Conservation (phyloP, 2,888 invertebrate species). For the Lypha dubia region DNA sequence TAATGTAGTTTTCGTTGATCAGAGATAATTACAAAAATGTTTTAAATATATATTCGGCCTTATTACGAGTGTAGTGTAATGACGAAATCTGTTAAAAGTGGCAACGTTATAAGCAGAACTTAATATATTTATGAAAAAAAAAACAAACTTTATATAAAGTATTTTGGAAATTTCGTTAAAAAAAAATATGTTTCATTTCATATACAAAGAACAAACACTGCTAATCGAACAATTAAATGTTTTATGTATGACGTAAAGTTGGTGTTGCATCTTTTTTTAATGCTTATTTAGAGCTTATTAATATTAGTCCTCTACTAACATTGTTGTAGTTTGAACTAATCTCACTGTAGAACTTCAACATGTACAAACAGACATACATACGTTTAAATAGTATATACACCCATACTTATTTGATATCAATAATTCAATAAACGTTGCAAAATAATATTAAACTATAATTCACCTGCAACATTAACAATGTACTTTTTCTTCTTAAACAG, state of each 20-base stretch:
- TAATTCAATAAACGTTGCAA: slow-evolving; percentile 65
- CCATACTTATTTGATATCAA: slow-evolving; percentile 36
- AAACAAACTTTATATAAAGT: no score
- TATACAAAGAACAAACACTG: background rate
- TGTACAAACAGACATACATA: background rate
- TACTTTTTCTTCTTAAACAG: slow-evolving; percentile 24
- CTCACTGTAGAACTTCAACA: slow-evolving; percentile 7
- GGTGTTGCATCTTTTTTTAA: background rate
- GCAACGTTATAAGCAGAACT: no score
- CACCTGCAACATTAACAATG: slow-evolving; percentile 59
- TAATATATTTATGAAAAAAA: no score
- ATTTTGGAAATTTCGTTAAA: background rate
- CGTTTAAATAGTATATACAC: background rate
- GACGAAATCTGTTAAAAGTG: no score
- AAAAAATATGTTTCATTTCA: background rate
- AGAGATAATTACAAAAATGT: no score
- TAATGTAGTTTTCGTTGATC: no score
- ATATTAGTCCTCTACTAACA: background rate
- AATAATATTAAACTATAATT: slow-evolving; percentile 58
- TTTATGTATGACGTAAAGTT: background rate
- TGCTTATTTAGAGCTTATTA: background rate
- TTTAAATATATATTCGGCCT: background rate
- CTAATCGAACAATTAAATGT: background rate
- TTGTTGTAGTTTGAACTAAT: slow-evolving; percentile 1
- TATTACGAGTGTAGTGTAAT: background rate